These are phyloP conservation scores for Poecile montanus DNA, from an alignment of 2,797 vertebrate species.

Conservation along the genomic window DNA sequence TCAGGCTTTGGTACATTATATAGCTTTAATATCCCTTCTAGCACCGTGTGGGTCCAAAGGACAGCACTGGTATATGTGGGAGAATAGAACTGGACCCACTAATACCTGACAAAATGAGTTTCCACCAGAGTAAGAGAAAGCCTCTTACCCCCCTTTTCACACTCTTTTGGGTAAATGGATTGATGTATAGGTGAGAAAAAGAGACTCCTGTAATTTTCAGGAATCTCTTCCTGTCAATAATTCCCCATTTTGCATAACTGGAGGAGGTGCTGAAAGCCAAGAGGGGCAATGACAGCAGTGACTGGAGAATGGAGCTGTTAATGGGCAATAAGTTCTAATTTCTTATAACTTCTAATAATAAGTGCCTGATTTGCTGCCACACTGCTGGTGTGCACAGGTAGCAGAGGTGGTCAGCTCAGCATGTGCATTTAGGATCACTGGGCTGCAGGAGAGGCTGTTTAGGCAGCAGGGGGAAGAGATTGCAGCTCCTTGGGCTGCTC, in stretches of 20 bases:
- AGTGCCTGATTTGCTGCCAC: background rate
- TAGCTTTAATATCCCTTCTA: background rate
- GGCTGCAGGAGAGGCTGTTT: background rate
- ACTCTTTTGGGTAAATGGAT: background rate
- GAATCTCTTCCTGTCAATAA: background rate
- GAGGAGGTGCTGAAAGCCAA: background rate
- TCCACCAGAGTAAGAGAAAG: background rate
- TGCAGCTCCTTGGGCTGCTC: background rate
- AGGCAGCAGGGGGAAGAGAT: background rate
- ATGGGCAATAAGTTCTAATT: background rate
- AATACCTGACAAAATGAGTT: background rate
- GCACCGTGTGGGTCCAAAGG: background rate
- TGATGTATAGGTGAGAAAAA: background rate
- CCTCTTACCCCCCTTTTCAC: rapidly evolving
- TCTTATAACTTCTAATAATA: too few relatives aligned
- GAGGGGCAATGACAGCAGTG: background rate
- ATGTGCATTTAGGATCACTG: rapidly evolving
- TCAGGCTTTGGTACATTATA: background rate
- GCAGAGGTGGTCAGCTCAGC: background rate
- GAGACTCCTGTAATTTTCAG: background rate
- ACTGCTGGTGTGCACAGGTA: rapidly evolving
- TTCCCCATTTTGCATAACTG: background rate
- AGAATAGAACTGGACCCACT: background rate
- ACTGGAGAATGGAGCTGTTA: background rate
- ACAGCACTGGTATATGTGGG: background rate